Evolutionary conservation across 1,140 invertebrate species (phyloP), one percentile per base, ranked within the genome.

Genomic region (Metaphire vulgaris): DNA sequence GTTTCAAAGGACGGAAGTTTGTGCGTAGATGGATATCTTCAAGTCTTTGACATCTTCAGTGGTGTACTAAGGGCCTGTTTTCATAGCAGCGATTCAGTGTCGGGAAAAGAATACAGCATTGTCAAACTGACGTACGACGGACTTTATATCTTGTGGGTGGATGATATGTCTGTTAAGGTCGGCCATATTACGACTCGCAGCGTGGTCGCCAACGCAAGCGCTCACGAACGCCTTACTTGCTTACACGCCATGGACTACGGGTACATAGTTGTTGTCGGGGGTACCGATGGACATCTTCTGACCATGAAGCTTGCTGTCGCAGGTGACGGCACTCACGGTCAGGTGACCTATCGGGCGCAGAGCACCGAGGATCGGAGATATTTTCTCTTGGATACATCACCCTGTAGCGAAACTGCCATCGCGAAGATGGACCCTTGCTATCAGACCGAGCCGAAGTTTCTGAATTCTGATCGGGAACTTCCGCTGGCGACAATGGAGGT

Each of bases 211-310:
- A 71, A 65, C 30, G 74, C 69, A 28, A 41, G 72, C 33, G 31
- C 67, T 16, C 77, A 78, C 33, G 77, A 78, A 69, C 69, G 41
- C 30, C 33, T 69, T 1, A 75, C 65, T 29, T 69, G 64, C n/a
- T 72, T 78, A 12, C 33, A 65, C 33, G 32, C 73, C 2, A 69
- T 78, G 15, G 77, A 78, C n/a, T 78, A 33, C 32, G 77, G 77
- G n/a, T 78, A 78, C 69, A 33, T 78, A 30, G 32, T 78, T n/a
- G 33, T 78, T 28, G 66, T 66, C 29, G 77, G 77, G 12, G 64
- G 77, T 6, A 33, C 71, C 66, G 77, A 78, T 30, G 77, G 77
- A 1, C 73, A 78, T 30, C 28, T 78, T 32, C 29, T 78, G 65
- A 78, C 77, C 0, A 72, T 75, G 77, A 74, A 75, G 33, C 69